Evolutionary conservation across 2,113 vertebrate species (phyloP).

Genomic region (Probosciger aterrimus): DNA sequence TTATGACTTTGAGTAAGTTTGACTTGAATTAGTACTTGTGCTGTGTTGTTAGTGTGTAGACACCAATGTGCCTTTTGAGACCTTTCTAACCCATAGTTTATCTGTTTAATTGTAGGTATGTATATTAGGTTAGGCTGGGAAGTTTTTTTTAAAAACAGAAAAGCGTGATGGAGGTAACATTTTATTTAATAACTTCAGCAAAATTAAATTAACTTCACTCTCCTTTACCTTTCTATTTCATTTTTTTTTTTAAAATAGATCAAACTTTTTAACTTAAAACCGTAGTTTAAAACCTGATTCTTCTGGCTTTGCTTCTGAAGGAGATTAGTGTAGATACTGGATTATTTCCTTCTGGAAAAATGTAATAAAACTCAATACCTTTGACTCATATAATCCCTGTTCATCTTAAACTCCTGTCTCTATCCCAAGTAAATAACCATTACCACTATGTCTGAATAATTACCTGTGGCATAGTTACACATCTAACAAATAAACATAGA

Average conservation of each 20-base stretch:
- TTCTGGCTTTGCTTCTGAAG: constrained; percentile 76
- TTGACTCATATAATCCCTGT: neutral
- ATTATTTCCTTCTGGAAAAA: constrained; percentile 60
- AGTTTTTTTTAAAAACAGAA: constrained; percentile 83
- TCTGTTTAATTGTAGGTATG: constrained; percentile 85
- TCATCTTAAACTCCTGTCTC: constrained; percentile 31
- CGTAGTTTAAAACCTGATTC: constrained; percentile 62
- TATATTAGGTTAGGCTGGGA: constrained; percentile 86
- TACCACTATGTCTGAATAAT: constrained; percentile 29
- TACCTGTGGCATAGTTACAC: constrained; percentile 8
- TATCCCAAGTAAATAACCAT: constrained; percentile 27
- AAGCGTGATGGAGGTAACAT: constrained; percentile 81
- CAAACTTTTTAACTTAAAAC: constrained; percentile 59
- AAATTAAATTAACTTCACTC: constrained; percentile 75
- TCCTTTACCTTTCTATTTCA: constrained; percentile 68
- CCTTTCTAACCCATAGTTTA: constrained; percentile 80
- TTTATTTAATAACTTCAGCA: constrained; percentile 82
- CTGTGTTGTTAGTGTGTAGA: constrained; percentile 80
- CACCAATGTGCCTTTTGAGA: constrained; percentile 72
- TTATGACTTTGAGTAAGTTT: constrained; percentile 99
- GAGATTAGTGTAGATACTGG: constrained; percentile 62
- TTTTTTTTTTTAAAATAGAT: constrained; percentile 60
- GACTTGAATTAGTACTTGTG: constrained; percentile 87
- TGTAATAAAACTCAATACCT: constrained; percentile 40
- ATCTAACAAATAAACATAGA: constrained; percentile 65